phyloP scores from a whole-genome alignment of 2,113 vertebrate species.

The Triplophysa rosa region DNA sequence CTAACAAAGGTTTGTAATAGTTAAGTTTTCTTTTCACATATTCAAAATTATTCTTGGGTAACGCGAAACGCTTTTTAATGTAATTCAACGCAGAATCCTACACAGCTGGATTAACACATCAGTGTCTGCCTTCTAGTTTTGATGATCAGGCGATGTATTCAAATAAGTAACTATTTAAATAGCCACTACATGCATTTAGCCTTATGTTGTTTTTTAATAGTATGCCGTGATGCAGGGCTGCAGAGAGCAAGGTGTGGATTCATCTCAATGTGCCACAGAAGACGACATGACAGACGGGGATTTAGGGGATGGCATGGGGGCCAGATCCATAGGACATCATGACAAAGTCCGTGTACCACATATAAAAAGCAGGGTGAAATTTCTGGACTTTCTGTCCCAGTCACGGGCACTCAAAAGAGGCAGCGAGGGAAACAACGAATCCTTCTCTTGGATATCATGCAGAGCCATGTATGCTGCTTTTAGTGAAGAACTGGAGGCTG shows the following conservation, averaged over 20 bases:
- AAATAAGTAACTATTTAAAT: background rate
- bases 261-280: conserved; percentile 55
- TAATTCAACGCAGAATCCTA: no score
- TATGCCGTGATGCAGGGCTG: conserved; percentile 56
- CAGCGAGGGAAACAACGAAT: conserved; percentile 53
- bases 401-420: conserved; percentile 35
- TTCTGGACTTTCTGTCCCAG: conserved; percentile 15
- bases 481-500: conserved; percentile 35
- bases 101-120: background rate
- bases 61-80: no score
- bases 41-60: no score
- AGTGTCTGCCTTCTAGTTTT: background rate
- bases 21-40: background rate
- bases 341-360: conserved; percentile 11
- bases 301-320: conserved; percentile 80
- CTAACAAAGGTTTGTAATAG: background rate
- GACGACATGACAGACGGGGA: conserved; percentile 87
- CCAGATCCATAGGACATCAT: conserved; percentile 56
- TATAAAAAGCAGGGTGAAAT: conserved; percentile 11
- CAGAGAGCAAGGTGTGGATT: conserved; percentile 54
- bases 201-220: background rate
- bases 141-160: background rate
- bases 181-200: no score
- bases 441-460: conserved; percentile 57
- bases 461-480: conserved; percentile 45